Evolutionary conservation across 2,888 invertebrate genomes (phyloP).

Genomic region (Drosophila trichaetosa): DNA sequence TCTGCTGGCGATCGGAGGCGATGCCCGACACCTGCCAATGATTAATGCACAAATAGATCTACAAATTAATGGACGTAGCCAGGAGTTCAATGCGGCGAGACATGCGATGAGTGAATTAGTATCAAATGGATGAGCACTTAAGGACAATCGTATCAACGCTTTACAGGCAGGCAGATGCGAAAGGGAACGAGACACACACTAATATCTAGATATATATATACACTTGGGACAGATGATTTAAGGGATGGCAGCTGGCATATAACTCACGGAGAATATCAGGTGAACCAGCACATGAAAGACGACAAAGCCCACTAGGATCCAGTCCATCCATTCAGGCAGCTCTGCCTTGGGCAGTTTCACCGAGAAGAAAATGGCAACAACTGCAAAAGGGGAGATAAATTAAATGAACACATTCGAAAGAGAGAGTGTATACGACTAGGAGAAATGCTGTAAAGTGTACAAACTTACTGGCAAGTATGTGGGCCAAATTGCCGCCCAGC

Average conservation of each 20-base stretch:
- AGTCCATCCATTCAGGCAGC: constrained; percentile 94
- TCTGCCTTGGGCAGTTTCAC: constrained; percentile 94
- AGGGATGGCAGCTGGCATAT: constrained; percentile 2
- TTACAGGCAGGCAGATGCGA: constrained; percentile 64
- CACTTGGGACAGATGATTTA: constrained; percentile 49
- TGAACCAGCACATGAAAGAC: constrained; percentile 95
- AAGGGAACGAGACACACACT: constrained; percentile 22
- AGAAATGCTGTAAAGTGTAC: background rate
- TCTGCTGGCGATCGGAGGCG: constrained; percentile 90
- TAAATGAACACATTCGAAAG: background rate
- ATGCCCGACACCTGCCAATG: constrained; percentile 90
- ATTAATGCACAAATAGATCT: constrained; percentile 85
- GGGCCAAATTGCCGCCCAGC: constrained; percentile 94
- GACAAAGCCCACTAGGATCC: constrained; percentile 95
- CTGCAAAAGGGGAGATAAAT: constrained; percentile 86
- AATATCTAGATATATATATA: constrained; percentile 46
- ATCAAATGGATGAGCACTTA: constrained; percentile 76
- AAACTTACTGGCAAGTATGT: constrained; percentile 93
- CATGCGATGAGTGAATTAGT: constrained; percentile 76
- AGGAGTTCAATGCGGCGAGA: constrained; percentile 21
- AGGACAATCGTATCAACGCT: constrained; percentile 43
- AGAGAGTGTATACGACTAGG: background rate
- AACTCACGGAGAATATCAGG: constrained; percentile 91
- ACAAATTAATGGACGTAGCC: constrained; percentile 74
- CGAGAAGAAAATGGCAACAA: constrained; percentile 97